Percentiles rank a stretch among this genome's conserved stretches.
These are phyloP conservation scores for Epizoanthus scotinus DNA, from an alignment of 92 coral and sea anemone species.

Conservation along the genomic window DNA sequence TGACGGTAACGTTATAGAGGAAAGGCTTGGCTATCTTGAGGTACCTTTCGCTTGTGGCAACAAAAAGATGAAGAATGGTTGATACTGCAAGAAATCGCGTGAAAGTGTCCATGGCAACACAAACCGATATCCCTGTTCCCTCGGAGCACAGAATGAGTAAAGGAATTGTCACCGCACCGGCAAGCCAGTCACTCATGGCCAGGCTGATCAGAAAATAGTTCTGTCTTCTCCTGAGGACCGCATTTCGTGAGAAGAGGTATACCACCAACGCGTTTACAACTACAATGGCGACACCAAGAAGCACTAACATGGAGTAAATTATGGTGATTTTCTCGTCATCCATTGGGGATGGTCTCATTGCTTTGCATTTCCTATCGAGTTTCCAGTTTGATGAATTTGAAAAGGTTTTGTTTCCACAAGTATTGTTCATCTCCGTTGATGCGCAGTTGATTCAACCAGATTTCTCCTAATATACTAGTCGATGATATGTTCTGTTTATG, in stretches of 20 bases:
- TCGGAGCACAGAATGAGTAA: conserved; percentile 46
- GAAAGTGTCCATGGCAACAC: conserved; percentile 75
- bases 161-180: conserved; percentile 59
- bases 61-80: conserved; percentile 61
- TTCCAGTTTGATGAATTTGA: no score
- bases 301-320: background rate
- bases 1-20: conserved; percentile 43
- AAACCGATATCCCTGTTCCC: background rate
- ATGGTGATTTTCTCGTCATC: background rate
- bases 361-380: no score
- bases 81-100: conserved; percentile 73
- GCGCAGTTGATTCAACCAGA: no score
- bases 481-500: no score
- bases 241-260: conserved; percentile 39
- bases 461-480: no score
- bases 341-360: background rate
- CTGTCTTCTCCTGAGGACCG: conserved; percentile 48
- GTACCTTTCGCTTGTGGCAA: conserved; percentile 63
- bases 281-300: conserved; percentile 38
- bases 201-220: conserved; percentile 69
- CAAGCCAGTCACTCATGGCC: conserved; percentile 59
- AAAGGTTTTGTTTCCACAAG: no score
- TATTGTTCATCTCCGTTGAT: no score
- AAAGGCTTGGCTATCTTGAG: conserved; percentile 66
- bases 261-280: conserved; percentile 58